Percentiles rank a stretch among this genome's conserved stretches.
These are phyloP conservation scores for Malurus melanocephalus DNA, from an alignment of 2,113 vertebrate species.

Conservation along the genomic window DNA sequence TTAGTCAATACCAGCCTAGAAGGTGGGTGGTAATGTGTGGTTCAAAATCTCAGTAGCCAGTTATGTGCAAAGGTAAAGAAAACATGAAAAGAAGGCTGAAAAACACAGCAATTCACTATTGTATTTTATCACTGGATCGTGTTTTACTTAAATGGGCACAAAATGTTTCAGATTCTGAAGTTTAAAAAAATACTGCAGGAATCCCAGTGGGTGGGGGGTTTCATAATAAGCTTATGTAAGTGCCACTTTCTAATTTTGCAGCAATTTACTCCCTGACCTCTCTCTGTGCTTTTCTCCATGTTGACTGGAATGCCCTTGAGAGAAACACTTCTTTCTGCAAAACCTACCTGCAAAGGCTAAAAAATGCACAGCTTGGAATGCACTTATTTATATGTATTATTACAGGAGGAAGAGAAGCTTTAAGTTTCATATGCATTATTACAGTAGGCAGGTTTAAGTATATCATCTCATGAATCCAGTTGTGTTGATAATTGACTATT, in stretches of 20 bases:
- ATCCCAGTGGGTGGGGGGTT: neutral
- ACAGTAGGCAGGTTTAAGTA: neutral
- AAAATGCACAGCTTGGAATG: neutral
- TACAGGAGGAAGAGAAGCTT: neutral
- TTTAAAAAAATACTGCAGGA: slow-evolving; percentile 51
- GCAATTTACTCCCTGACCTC: slow-evolving; percentile 6
- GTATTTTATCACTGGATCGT: slow-evolving; percentile 65
- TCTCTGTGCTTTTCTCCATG: neutral
- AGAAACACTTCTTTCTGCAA: neutral
- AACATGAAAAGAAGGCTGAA: slow-evolving; percentile 54
- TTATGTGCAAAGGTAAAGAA: slow-evolving; percentile 55
- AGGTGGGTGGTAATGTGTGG: slow-evolving; percentile 47
- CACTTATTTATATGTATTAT: neutral
- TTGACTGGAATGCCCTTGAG: neutral
- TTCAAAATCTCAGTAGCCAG: slow-evolving; percentile 24
- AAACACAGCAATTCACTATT: slow-evolving; percentile 50
- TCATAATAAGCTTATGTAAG: slow-evolving; percentile 36
- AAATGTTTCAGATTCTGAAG: slow-evolving; percentile 66
- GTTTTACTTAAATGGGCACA: slow-evolving; percentile 42
- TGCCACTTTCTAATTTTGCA: slow-evolving; percentile 50
- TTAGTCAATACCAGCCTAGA: slow-evolving; percentile 55
- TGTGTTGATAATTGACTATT: neutral
- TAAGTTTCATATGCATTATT: neutral
- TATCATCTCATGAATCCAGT: neutral
- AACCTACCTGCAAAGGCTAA: neutral